Percentiles rank a stretch among this genome's conserved stretches.
Evolutionary conservation across 2,888 invertebrate species (phyloP).

Genomic region (Parnassius glacialis): DNA sequence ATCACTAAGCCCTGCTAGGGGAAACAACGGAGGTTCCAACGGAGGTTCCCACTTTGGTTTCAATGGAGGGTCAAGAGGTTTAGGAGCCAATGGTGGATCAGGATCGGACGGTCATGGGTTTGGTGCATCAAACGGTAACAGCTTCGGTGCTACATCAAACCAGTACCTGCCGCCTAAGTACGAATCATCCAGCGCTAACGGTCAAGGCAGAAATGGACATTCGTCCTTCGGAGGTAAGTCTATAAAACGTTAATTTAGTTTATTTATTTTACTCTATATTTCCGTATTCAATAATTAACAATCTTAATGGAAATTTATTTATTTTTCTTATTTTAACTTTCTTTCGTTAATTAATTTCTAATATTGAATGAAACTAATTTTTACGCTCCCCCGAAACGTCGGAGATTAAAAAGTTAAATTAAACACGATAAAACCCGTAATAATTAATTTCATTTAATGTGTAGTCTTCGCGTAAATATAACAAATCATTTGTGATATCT

Average conservation of each 20-base stretch:
- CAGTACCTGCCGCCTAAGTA: slow-evolving; percentile 69
- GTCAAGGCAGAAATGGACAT: slow-evolving; percentile 27
- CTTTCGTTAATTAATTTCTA: no score
- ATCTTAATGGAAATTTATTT: no score
- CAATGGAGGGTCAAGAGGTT: slow-evolving; percentile 34
- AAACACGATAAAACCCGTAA: no score
- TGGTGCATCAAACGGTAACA: slow-evolving; percentile 31
- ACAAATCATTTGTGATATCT: no score
- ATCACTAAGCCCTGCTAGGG: slow-evolving; percentile 24
- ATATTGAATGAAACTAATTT: no score
- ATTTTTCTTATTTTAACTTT: no score
- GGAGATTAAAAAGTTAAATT: no score
- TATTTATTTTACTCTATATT: no score
- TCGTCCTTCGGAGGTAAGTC: slow-evolving; percentile 33
- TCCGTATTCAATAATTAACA: no score
- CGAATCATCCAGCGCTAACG: slow-evolving; percentile 44
- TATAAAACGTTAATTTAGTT: not conserved
- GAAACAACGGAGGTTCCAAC: slow-evolving; percentile 28
- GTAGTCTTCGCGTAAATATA: no score
- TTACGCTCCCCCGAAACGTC: no score
- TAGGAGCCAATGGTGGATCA: slow-evolving; percentile 37
- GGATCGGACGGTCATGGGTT: slow-evolving; percentile 29
- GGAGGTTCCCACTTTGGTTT: slow-evolving; percentile 28
- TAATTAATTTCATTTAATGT: no score
- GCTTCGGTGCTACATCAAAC: slow-evolving; percentile 55